Base-by-base conservation (phyloP, 2,888 invertebrate species). In the Agonopterix subpropinquella region DNA sequence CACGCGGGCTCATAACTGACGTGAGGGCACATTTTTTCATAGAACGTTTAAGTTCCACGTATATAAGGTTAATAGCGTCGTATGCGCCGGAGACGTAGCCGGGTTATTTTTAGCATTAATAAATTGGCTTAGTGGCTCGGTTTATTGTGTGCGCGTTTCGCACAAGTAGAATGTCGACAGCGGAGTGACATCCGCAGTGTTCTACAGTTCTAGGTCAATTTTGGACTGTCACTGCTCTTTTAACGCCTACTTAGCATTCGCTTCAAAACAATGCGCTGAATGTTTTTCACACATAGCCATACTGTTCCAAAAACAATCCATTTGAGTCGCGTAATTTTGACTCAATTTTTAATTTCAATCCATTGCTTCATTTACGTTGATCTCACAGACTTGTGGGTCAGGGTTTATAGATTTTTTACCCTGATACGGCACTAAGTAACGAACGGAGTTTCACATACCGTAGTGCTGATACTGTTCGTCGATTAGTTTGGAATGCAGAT, bases 31-130 rank as follows among this genome's bases (percentile, higher is more conserved):
- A 73, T 74, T 73, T 77, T 28, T 77, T 74, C 73, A 72, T 56
- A 55, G 56, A 64, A 64, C 72, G 67, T 76, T 77, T 75, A 78
- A 73, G 73, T 73, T 78, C 73, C 69, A 71, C 76, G 70, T 79
- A 77, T 79, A 77, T 77, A 83, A 77, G 82, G 81, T 80, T 85
- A 85, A 84, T 82, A 83, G 73, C 78, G 75, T 74, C 73, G 70
- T 75, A 80, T 80, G 76, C 73, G 76, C 66, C 73, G 69, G 83
- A 82, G 86, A 83, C 74, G 76, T 81, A 74, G 76, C 67, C 67
- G 73, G 66, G 80, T 80, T 88, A 88, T 88, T 88, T 88, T 87
- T 88, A 88, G 87, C 80, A 73, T 78, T 85, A 80, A 79, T 87
- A 88, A 88, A 88, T 88, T 87, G 86, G 83, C 80, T 88, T 86